Evolutionary conservation across 2,113 vertebrate species (phyloP).

Genomic region (Megaceryle torquata): DNA sequence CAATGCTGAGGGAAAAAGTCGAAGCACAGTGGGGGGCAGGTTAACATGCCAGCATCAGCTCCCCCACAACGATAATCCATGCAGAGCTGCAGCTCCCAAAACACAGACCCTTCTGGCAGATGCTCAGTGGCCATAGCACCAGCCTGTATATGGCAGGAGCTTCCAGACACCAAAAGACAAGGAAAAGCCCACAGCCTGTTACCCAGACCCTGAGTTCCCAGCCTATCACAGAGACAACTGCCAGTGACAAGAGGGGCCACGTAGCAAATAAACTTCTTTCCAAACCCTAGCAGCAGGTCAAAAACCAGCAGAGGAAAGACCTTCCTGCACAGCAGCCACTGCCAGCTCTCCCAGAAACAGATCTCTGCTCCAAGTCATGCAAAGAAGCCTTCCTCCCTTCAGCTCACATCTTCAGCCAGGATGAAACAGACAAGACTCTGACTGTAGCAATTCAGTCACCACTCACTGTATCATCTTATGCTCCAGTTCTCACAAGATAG

Average conservation of each 20-base stretch:
- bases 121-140: neutral
- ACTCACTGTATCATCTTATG: neutral
- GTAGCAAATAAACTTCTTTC: neutral
- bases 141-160: neutral
- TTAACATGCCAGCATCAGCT: neutral
- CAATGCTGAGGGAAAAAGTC: neutral
- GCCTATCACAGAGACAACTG: neutral
- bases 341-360: neutral
- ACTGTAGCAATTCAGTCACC: neutral
- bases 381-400: neutral
- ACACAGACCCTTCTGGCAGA: neutral
- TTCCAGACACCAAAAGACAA: neutral
- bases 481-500: neutral
- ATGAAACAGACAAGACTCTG: neutral
- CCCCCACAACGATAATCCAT: neutral
- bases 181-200: neutral
- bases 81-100: neutral
- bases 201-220: neutral
- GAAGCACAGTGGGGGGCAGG: neutral
- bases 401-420: neutral
- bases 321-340: neutral
- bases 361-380: neutral
- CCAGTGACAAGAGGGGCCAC: neutral
- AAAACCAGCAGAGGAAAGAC: constrained; percentile 33
- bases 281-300: neutral